A percentile compares a stretch with the other conserved stretches of the same genome.
These are phyloP conservation scores for Thymallus thymallus DNA, from an alignment of 2,113 vertebrate genomes.

Conservation along the genomic window DNA sequence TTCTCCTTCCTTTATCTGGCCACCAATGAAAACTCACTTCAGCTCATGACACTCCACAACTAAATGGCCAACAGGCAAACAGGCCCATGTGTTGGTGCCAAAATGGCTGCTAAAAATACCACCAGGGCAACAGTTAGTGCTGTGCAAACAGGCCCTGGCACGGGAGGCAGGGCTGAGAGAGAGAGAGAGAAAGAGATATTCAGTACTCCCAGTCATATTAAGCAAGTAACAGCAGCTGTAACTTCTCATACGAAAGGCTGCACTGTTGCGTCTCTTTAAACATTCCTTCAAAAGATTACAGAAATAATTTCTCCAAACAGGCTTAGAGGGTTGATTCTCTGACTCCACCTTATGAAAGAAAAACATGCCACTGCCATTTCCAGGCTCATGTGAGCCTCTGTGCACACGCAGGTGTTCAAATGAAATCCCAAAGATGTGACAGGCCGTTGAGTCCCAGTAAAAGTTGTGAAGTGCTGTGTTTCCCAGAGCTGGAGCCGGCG, in stretches of 20 bases:
- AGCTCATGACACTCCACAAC: conserved; percentile 39
- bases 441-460: conserved; percentile 26
- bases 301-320: conserved; percentile 18
- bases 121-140: conserved; percentile 51
- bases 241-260: conserved; percentile 11
- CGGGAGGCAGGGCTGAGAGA: conserved; percentile 25
- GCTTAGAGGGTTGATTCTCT: conserved; percentile 3
- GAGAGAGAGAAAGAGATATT: conserved; percentile 12
- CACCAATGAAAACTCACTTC: conserved; percentile 61
- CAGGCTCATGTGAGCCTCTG: background rate
- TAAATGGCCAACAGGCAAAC: conserved; percentile 43
- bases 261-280: background rate
- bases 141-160: conserved; percentile 59
- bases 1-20: conserved; percentile 63
- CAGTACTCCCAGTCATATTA: conserved; percentile 25
- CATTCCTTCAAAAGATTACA: conserved; percentile 36
- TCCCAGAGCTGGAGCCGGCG: conserved; percentile 32
- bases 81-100: conserved; percentile 23
- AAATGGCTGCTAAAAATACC: conserved; percentile 72
- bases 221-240: conserved; percentile 1
- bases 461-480: conserved; percentile 29
- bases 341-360: background rate
- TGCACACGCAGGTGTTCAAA: background rate
- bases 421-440: conserved; percentile 15
- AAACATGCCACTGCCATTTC: background rate